A percentile compares a stretch with the other conserved stretches of the same genome.
These are phyloP conservation scores for Hydriomena furcata DNA, from an alignment of 2,888 invertebrate species.

Conservation along the genomic window DNA sequence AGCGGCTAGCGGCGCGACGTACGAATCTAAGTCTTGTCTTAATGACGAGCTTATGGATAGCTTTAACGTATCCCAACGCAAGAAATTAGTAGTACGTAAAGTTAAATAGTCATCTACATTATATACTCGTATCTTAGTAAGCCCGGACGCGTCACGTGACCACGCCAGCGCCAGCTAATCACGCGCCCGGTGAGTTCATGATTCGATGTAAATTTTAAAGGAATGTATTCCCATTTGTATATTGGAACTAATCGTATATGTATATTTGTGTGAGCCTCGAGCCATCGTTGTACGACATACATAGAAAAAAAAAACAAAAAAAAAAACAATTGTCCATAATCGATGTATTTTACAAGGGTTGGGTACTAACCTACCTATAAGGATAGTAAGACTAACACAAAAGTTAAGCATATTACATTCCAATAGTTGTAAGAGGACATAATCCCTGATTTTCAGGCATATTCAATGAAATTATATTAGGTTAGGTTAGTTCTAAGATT, in stretches of 20 bases:
- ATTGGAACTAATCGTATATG: constrained; percentile 18
- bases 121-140: constrained; percentile 1
- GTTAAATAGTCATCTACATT: constrained; percentile 16
- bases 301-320: constrained; percentile 17
- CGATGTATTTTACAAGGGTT: constrained; percentile 56
- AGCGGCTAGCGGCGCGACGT: background rate
- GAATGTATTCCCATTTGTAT: constrained; percentile 23
- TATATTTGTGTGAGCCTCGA: constrained; percentile 15
- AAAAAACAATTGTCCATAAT: constrained; percentile 27
- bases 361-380: constrained; percentile 75
- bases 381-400: constrained; percentile 65
- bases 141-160: background rate
- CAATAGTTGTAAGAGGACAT: constrained; percentile 69
- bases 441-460: constrained; percentile 52
- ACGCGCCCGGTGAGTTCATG: background rate
- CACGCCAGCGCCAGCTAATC: background rate
- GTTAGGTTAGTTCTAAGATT: constrained; percentile 32
- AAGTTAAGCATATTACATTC: constrained; percentile 66
- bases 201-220: constrained; percentile 6
- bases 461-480: constrained; percentile 44
- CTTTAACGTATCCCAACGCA: constrained; percentile 78
- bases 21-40: constrained; percentile 3
- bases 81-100: constrained; percentile 12
- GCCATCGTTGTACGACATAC: constrained; percentile 3
- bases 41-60: constrained; percentile 41